These are phyloP conservation scores for Brassicogethes aeneus DNA, from an alignment of 2,888 invertebrate species.

Conservation along the genomic window DNA sequence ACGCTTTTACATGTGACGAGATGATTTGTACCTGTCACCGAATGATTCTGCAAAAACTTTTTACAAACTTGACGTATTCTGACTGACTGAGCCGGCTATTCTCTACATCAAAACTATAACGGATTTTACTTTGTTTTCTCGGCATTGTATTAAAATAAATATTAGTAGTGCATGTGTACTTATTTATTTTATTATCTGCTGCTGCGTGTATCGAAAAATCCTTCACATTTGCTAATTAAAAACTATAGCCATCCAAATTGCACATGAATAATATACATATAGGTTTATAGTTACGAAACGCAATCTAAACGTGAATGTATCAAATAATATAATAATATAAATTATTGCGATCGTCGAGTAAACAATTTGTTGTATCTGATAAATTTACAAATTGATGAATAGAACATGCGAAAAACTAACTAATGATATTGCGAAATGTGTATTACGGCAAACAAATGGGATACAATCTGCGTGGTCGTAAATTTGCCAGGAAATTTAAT, in stretches of 20 bases:
- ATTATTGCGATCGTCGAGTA: not conserved
- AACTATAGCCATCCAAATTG: constrained; percentile 1
- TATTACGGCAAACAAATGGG: not conserved
- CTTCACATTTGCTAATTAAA: not conserved
- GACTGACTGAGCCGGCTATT: too few relatives aligned
- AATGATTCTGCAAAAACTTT: too few relatives aligned
- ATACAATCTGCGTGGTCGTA: not conserved
- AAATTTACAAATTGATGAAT: not conserved
- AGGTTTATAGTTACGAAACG: not conserved
- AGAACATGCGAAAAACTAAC: not conserved
- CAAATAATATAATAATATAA: not conserved
- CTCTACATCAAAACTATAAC: too few relatives aligned
- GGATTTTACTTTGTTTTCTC: too few relatives aligned
- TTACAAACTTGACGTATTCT: too few relatives aligned
- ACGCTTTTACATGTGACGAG: too few relatives aligned
- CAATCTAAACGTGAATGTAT: not conserved
- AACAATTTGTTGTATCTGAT: not conserved
- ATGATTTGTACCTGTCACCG: too few relatives aligned
- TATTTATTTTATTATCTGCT: too few relatives aligned
- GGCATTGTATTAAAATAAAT: too few relatives aligned
- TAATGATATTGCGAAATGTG: not conserved
- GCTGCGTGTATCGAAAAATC: not conserved
- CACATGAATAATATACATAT: constrained; percentile 4
- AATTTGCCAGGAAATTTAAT: not conserved
- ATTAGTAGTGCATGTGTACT: too few relatives aligned